These are phyloP conservation scores for Lepas anatifera DNA, from an alignment of 2,888 invertebrate genomes.

Conservation along the genomic window DNA sequence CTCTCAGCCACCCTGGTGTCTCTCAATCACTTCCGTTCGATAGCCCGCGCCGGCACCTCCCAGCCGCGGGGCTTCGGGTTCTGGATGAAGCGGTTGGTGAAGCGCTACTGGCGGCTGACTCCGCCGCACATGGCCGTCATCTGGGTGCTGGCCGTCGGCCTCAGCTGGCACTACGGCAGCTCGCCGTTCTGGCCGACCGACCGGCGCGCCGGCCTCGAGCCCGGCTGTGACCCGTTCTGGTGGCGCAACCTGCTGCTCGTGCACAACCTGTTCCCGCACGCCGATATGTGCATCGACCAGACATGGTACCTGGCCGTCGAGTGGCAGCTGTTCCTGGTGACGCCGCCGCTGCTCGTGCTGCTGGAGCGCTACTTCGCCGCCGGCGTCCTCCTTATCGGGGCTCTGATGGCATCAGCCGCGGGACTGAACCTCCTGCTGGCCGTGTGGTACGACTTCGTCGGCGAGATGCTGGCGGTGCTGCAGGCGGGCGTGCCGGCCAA, in stretches of 20 bases:
- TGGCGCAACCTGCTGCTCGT: constrained; percentile 9
- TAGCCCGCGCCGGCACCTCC: background rate
- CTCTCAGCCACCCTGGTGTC: background rate
- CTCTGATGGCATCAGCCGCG: background rate
- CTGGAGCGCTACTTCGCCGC: background rate
- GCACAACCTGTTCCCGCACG: constrained; percentile 13
- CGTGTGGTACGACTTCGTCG: constrained; percentile 1
- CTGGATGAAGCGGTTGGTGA: background rate
- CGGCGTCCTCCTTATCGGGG: background rate
- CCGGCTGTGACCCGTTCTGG: constrained; percentile 3
- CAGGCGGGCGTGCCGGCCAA: background rate
- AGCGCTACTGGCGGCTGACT: constrained; percentile 3
- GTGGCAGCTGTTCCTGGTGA: constrained; percentile 1
- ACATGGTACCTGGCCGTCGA: constrained; percentile 11
- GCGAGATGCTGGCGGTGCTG: constrained; percentile 8
- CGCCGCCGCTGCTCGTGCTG: background rate
- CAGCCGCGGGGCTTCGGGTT: background rate
- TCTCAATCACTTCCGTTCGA: background rate
- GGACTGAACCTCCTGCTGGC: background rate
- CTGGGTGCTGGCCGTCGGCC: constrained; percentile 10
- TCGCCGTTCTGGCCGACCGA: constrained; percentile 7
- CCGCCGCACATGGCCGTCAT: constrained; percentile 10
- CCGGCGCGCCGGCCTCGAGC: constrained; percentile 1
- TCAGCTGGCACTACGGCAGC: background rate
- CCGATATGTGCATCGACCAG: constrained; percentile 13